A percentile compares a stretch with the other conserved stretches of the same genome.
Conservation (phyloP, 1,140 invertebrate species). For the Sitobion miscanthi region DNA sequence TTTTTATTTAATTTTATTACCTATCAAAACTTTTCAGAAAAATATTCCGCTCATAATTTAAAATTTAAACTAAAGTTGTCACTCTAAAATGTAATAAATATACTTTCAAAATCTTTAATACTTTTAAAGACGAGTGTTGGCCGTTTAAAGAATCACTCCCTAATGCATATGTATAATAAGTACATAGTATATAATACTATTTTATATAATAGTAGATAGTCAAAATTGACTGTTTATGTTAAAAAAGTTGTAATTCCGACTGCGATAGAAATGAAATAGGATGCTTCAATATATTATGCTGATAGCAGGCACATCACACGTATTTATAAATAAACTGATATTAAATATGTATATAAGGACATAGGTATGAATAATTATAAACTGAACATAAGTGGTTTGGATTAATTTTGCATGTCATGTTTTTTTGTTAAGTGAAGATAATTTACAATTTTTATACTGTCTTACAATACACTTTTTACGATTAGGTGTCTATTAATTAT, state of each 20-base stretch:
- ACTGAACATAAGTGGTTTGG: background rate
- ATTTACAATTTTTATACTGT: background rate
- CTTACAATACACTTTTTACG: background rate
- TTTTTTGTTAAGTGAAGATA: background rate
- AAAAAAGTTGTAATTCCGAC: background rate
- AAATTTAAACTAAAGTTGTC: too few species aligned
- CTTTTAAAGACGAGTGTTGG: background rate
- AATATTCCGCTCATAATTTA: too few species aligned
- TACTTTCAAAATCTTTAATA: background rate
- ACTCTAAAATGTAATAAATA: background rate
- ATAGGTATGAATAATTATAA: background rate
- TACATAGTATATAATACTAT: too few species aligned
- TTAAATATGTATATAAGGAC: background rate
- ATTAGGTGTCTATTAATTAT: too few species aligned
- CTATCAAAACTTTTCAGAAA: too few species aligned
- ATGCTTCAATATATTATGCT: background rate
- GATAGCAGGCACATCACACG: background rate
- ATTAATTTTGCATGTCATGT: background rate
- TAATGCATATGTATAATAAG: background rate
- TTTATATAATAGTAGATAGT: background rate
- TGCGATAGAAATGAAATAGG: background rate
- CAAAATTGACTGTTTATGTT: background rate
- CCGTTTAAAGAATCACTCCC: background rate
- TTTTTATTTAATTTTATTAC: too few species aligned
- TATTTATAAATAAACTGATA: background rate